Evolutionary conservation across 2,113 vertebrate species (phyloP).

Genomic region (Eclectus roratus): DNA sequence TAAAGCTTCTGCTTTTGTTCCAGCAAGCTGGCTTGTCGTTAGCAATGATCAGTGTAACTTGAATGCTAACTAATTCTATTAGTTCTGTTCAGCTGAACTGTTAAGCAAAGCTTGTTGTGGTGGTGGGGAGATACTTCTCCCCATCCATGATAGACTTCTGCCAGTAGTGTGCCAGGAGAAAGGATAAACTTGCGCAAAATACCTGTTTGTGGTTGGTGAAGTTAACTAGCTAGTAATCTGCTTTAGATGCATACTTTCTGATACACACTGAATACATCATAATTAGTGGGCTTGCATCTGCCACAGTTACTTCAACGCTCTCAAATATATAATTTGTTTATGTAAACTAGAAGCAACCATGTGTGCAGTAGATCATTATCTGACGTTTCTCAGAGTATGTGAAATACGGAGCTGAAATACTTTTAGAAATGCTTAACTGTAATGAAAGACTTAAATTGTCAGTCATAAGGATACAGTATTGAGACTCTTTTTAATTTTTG

Average conservation of each 20-base stretch:
- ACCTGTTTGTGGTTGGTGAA: slow-evolving; percentile 37
- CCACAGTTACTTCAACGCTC: slow-evolving; percentile 8
- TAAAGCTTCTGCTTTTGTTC: slow-evolving; percentile 5
- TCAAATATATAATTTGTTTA: slow-evolving; percentile 52
- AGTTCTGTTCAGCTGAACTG: slow-evolving; percentile 46
- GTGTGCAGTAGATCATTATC: slow-evolving; percentile 34
- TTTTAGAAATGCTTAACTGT: slow-evolving; percentile 11
- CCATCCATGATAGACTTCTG: neutral
- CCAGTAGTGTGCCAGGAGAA: neutral
- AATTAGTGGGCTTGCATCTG: slow-evolving; percentile 55
- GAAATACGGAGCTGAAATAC: slow-evolving; percentile 25
- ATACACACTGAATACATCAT: slow-evolving; percentile 11
- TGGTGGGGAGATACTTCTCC: slow-evolving; percentile 4
- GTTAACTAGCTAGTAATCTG: slow-evolving; percentile 47
- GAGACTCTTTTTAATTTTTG: neutral
- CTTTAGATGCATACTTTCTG: slow-evolving; percentile 42
- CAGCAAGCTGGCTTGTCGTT: neutral
- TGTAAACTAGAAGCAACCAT: slow-evolving; percentile 42
- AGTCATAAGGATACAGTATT: neutral
- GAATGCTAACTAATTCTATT: slow-evolving; percentile 47
- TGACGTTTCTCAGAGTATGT: slow-evolving; percentile 17
- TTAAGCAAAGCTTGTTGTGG: slow-evolving; percentile 23
- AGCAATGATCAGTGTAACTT: slow-evolving; percentile 21
- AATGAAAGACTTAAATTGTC: slow-evolving; percentile 25
- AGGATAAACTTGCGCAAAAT: neutral